Evolutionary conservation across 1,140 invertebrate genomes (phyloP).

Genomic region (Pomacea maculata): DNA sequence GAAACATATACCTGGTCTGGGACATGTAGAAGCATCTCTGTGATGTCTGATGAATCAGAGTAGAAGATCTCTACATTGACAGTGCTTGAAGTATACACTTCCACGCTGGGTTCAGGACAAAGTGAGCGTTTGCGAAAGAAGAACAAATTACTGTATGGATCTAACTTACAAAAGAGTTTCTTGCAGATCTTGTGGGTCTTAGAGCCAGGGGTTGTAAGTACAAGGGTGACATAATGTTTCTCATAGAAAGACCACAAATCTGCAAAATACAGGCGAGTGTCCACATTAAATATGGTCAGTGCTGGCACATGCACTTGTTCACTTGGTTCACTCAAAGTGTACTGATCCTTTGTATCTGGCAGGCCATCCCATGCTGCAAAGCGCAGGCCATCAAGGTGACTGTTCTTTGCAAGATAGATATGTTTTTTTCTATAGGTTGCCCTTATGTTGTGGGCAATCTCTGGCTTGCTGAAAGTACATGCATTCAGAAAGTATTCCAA

Average conservation of each 20-base stretch:
- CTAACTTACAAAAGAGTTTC: constrained; percentile 25
- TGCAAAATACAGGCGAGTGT: constrained; percentile 45
- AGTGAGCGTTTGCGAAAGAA: constrained; percentile 20
- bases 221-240: constrained; percentile 45
- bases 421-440: no score
- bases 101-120: background rate
- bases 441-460: no score
- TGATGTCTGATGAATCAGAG: constrained; percentile 35
- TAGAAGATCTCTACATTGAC: constrained; percentile 38
- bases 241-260: constrained; percentile 46
- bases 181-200: constrained; percentile 48
- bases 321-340: no score
- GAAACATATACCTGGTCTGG: constrained; percentile 16
- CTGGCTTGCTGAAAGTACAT: no score
- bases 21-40: background rate
- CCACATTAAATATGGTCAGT: constrained; percentile 20
- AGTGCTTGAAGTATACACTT: constrained; percentile 18
- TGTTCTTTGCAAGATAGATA: no score
- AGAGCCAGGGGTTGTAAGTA: constrained; percentile 31
- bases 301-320: constrained; percentile 30
- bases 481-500: no score
- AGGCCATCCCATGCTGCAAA: constrained; percentile 29
- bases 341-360: no score
- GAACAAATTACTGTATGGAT: constrained; percentile 34
- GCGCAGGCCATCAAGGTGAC: constrained; percentile 34